Base-by-base conservation (phyloP, 2,888 invertebrate genomes). In the Myathropa florea region DNA sequence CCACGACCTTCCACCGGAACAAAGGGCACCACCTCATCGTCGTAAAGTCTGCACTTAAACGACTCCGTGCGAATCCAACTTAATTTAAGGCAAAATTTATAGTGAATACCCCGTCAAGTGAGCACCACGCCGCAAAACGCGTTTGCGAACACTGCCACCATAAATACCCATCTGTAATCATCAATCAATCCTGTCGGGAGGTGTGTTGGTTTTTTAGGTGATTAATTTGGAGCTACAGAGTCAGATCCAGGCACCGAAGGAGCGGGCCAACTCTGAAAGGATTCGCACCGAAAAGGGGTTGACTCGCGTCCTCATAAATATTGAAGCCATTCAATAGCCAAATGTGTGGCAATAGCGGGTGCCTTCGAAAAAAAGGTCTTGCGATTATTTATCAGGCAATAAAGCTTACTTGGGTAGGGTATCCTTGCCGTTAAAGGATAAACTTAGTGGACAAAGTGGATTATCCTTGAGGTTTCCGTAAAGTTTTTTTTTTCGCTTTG, bases 101-200 rank as follows among this genome's bases (percentile, higher is more conserved):
- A 39, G 18, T 21, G n/a, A 26, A 26, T 33, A 18, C 18, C 23
- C 28, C 63, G 12, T 33, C 33, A 46, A 76, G 76, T 76, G 33
- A 33, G 67, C 59, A 59, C 18, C 28, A 10, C 33, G 14, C 72
- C 24, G 18, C 33, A 53, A 21, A 4, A 59, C 21, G 18, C 30
- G 76, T 46, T 39, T 26, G 21, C 28, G 39, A 24, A 21, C 24
- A 6, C 24, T 18, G 55, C 3, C 46, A 28, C 75, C 57, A 65
- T 67, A 76, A 76, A 76, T 67, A 67, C 55, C 53, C 53, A 61
- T 33, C 68, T 68, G 77, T 61, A 60, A 77, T 61, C 77, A 77
- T 77, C 68, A 68, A 68, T 77, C 77, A 77, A 77, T 53, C 53
- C 33, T 10, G 55, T 46, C 60, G 59, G 12, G n/a, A n/a, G 30